Conservation (phyloP, 2,888 invertebrate genomes). For the Drosophila putrida region DNA sequence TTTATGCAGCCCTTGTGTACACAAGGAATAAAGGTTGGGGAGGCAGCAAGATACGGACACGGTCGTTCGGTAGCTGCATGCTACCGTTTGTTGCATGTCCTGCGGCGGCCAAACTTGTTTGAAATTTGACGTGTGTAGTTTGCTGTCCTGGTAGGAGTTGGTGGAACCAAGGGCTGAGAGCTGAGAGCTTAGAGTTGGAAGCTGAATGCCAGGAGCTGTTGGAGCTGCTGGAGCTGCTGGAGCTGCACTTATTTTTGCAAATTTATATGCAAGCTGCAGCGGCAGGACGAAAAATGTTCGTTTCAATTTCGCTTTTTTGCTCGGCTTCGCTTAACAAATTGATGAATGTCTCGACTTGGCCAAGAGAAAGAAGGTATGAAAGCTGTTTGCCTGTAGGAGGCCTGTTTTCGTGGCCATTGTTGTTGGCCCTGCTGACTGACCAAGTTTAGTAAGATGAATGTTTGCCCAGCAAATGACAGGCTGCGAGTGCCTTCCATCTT, state of each 20-base stretch:
- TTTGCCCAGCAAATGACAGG: conserved; percentile 75
- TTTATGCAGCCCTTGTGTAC: conserved; percentile 29
- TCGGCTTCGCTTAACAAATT: conserved; percentile 68
- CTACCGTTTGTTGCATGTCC: conserved; percentile 73
- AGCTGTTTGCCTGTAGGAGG: conserved; percentile 3
- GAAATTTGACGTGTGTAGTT: conserved; percentile 78
- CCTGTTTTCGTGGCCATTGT: conserved; percentile 20
- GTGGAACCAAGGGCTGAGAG: conserved; percentile 4
- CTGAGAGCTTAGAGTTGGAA: conserved; percentile 16
- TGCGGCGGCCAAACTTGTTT: conserved; percentile 76
- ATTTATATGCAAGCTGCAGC: conserved; percentile 71
- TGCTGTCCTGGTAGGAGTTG: conserved; percentile 47
- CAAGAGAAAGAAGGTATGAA: conserved; percentile 1
- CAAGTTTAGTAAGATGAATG: conserved; percentile 79
- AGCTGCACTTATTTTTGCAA: conserved; percentile 72
- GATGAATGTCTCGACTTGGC: conserved; percentile 67
- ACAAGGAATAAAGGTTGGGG: conserved; percentile 6
- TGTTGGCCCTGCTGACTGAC: conserved; percentile 41
- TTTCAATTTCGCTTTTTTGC: conserved; percentile 69
- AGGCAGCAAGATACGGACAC: conserved; percentile 14
- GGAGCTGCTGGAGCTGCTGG: conserved; percentile 20
- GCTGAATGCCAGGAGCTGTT: conserved; percentile 1
- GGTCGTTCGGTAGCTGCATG: conserved; percentile 36
- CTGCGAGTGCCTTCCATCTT: conserved; percentile 73
- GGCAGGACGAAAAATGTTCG: conserved; percentile 71